Evolutionary conservation across 1,140 invertebrate genomes (phyloP).

Genomic region (Sesamia nonagrioides): DNA sequence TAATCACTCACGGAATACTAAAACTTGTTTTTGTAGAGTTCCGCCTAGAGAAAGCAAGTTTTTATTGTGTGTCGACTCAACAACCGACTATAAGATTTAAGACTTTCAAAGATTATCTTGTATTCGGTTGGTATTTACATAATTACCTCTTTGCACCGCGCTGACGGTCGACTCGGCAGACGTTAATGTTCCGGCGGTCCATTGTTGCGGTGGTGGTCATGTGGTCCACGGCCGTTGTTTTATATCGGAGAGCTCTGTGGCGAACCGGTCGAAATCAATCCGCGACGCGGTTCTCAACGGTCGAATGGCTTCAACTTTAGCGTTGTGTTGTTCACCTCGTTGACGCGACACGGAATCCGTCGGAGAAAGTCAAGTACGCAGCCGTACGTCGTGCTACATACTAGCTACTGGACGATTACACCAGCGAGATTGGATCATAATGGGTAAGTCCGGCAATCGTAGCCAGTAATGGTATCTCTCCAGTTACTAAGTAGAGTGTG

Average conservation of each 20-base stretch:
- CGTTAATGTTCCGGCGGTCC: slow-evolving; percentile 35
- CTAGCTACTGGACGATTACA: slow-evolving; percentile 73
- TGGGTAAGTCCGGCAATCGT: slow-evolving; percentile 72
- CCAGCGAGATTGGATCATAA: slow-evolving; percentile 78
- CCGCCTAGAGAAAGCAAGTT: slow-evolving; percentile 75
- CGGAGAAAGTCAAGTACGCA: slow-evolving; percentile 83
- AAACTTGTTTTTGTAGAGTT: slow-evolving; percentile 75
- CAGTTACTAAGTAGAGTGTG: slow-evolving; percentile 71
- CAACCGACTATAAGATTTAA: slow-evolving; percentile 40
- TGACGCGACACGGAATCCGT: slow-evolving; percentile 80
- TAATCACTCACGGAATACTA: slow-evolving; percentile 70
- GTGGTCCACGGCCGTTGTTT: slow-evolving; percentile 68
- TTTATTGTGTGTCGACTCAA: slow-evolving; percentile 61
- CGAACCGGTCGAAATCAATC: slow-evolving; percentile 80
- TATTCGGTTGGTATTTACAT: slow-evolving; percentile 51
- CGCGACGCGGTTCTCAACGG: slow-evolving; percentile 70
- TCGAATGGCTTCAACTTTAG: slow-evolving; percentile 75
- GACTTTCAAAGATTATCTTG: slow-evolving; percentile 59
- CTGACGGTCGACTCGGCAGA: not conserved
- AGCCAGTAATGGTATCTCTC: slow-evolving; percentile 62
- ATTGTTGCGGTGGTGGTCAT: slow-evolving; percentile 61
- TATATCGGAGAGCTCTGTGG: slow-evolving; percentile 68
- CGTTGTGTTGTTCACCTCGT: slow-evolving; percentile 78
- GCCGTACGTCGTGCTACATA: slow-evolving; percentile 76
- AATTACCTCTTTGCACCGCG: slow-evolving; percentile 32